Conservation (phyloP, 37 sponge, comb jelly and placozoan species). For the Crambe crambe region DNA sequence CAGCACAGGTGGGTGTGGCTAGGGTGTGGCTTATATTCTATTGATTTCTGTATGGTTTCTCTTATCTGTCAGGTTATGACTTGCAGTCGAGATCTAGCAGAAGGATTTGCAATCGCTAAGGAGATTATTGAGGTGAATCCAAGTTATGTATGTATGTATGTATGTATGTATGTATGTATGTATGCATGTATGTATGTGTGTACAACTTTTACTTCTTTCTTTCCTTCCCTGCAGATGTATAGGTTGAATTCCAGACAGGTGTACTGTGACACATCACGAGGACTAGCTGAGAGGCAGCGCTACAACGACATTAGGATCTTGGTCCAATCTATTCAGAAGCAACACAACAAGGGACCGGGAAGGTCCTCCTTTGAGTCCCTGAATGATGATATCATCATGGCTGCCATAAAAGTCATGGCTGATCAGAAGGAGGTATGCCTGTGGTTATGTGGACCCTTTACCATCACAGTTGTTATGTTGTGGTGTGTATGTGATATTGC, state of each 20-base stretch:
- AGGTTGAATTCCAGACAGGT: slow-evolving; percentile 33
- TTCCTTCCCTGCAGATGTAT: too few relatives aligned
- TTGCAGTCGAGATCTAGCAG: slow-evolving; percentile 32
- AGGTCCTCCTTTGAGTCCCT: neutral
- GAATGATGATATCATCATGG: slow-evolving; percentile 75
- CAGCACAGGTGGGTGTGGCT: slow-evolving; percentile 39
- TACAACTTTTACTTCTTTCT: too few relatives aligned
- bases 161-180: too few relatives aligned
- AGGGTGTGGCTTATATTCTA: too few relatives aligned
- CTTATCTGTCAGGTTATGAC: slow-evolving; percentile 3
- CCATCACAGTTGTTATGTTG: too few relatives aligned
- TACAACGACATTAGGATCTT: slow-evolving; percentile 53
- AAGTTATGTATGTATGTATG: too few relatives aligned
- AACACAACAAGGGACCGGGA: neutral
- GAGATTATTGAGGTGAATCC: slow-evolving; percentile 47
- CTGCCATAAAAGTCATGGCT: slow-evolving; percentile 77
- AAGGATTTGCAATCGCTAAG: slow-evolving; percentile 52
- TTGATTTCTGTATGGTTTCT: neutral
- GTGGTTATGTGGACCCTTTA: neutral
- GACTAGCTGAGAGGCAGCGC: slow-evolving; percentile 32
- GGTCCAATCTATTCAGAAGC: slow-evolving; percentile 42
- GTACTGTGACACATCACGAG: slow-evolving; percentile 37
- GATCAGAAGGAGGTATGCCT: slow-evolving; percentile 69
- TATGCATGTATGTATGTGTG: too few relatives aligned
- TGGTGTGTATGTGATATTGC: too few relatives aligned